Conservation (phyloP, 2,797 vertebrate species). For the Sebastes miniatus region DNA sequence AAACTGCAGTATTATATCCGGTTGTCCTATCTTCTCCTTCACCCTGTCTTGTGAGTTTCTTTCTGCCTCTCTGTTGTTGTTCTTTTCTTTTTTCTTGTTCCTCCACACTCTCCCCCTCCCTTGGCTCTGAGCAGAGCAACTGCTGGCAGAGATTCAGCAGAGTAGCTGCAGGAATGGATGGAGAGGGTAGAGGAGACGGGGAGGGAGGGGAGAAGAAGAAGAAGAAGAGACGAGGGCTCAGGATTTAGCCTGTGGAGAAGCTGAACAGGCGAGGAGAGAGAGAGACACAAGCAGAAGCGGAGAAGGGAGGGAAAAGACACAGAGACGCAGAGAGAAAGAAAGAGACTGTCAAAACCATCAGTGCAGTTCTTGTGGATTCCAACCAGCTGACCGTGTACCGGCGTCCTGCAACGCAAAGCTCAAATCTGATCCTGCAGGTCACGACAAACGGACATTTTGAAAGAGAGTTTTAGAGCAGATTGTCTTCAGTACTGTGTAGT, state of each 20-base stretch:
- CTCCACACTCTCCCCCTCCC: not conserved
- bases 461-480: not conserved
- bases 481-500: not conserved
- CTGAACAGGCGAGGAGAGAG: conserved; percentile 49
- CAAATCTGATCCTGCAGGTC: conserved; percentile 14
- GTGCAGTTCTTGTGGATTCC: conserved; percentile 2
- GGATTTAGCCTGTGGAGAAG: conserved; percentile 62
- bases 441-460: not conserved
- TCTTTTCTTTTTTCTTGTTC: not conserved
- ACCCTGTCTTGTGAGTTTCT: not conserved
- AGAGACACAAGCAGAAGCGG: conserved; percentile 31
- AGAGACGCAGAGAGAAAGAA: conserved; percentile 7
- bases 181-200: conserved; percentile 3
- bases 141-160: conserved; percentile 51
- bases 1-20: not conserved
- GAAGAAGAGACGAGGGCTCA: conserved; percentile 12
- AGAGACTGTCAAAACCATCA: conserved; percentile 35
- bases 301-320: conserved; percentile 20
- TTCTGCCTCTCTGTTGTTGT: not conserved
- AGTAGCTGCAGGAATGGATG: conserved; percentile 54
- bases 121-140: conserved; percentile 32
- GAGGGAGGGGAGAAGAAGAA: not conserved
- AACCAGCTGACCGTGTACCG: conserved; percentile 19
- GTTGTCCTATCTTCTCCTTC: not conserved
- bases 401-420: conserved; percentile 4